These are phyloP conservation scores for Bradypodion pumilum DNA, from an alignment of 2,797 vertebrate genomes.

Conservation along the genomic window DNA sequence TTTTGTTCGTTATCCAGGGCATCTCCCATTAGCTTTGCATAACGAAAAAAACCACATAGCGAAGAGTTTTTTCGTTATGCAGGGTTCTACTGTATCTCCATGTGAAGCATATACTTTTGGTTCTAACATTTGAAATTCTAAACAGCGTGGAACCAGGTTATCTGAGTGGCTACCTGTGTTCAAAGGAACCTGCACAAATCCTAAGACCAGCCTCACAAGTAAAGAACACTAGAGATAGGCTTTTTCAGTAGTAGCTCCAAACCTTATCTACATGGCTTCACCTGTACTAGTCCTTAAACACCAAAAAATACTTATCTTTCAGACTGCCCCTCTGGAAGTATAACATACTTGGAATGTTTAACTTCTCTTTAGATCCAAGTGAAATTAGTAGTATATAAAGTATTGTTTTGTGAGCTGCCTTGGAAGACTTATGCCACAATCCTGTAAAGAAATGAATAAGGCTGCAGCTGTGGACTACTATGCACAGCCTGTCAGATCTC, in stretches of 20 bases:
- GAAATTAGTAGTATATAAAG: background rate
- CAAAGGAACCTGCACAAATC: background rate
- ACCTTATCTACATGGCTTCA: background rate
- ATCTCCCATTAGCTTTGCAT: too few relatives aligned
- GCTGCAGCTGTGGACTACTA: too few relatives aligned
- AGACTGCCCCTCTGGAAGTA: background rate
- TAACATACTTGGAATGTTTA: background rate
- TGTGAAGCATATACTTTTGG: background rate
- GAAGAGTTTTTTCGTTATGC: too few relatives aligned
- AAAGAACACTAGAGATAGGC: background rate
- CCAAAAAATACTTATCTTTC: background rate
- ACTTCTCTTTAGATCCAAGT: background rate
- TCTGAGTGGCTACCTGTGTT: background rate
- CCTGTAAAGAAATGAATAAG: fast-evolving
- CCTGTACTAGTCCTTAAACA: background rate
- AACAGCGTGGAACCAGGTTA: background rate
- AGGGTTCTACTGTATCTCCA: too few relatives aligned
- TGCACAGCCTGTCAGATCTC: constrained; percentile 76
- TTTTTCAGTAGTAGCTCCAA: background rate
- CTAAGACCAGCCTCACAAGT: background rate
- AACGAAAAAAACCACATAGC: too few relatives aligned
- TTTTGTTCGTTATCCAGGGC: too few relatives aligned
- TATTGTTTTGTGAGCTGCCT: background rate
- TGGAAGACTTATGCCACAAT: background rate
- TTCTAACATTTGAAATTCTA: background rate